Base-by-base conservation (phyloP, 2,888 invertebrate species). In the Leptinotarsa juncta region DNA sequence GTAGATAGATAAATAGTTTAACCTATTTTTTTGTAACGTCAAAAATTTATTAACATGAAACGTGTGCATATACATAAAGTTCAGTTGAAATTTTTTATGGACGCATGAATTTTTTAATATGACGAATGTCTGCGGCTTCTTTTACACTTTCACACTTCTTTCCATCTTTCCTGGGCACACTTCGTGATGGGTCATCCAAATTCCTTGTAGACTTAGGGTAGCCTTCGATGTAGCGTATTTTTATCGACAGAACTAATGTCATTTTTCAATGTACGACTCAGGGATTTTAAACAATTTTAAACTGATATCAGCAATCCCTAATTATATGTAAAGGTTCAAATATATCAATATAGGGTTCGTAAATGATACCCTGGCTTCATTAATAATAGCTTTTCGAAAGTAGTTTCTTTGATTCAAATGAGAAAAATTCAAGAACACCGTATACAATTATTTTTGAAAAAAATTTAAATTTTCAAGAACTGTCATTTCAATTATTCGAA, bases 161-260 rank as follows among this genome's bases (percentile, higher is more conserved):
- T 70, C 72, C 76, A 77, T 77, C 80, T 76, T 77, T 77, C 78
- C 77, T 68, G 53, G 73, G 77, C 81, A 82, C 82, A 83, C 84
- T 83, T 82, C 82, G 83, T 85, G 84, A 85, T 86, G 85, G 83
- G 84, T 87, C 85, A 88, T 88, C 88, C 88, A 88, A 88, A 88
- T 88, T 88, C 88, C 88, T 86, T 85, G 76, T 79, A 80, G 80
- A 55, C 71, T 71, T 79, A 78, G 77, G 65, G 77, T 76, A 74
- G 85, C 84, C 85, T 85, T 85, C 78, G 82, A 80, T 84, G 85
- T 79, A 65, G 49, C 69, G 60, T 51, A 51, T 65, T 49, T 73
- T 72, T 14, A 57, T 70, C 70, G 69, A 71, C 67, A 67, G 69
- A 69, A 51, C 51, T 51, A 5, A 51, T 51, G 4, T 15, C 4